Percentiles rank a stretch among this genome's conserved stretches.
These are phyloP conservation scores for Ochlodes sylvanus DNA, from an alignment of 2,888 invertebrate species.

Conservation along the genomic window DNA sequence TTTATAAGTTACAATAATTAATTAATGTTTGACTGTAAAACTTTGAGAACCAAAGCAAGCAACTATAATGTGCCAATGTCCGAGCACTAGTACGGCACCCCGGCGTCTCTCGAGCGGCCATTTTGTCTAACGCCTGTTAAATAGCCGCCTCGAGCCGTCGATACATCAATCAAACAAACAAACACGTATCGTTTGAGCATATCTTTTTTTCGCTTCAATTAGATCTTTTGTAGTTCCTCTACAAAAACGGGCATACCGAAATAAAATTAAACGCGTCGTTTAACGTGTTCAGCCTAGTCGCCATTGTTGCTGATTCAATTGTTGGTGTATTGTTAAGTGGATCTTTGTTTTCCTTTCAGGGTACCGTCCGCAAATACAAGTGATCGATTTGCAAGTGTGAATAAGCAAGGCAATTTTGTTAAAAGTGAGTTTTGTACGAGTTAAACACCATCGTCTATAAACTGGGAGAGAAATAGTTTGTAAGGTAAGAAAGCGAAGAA, in stretches of 20 bases:
- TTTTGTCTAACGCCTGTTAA: slow-evolving; percentile 84
- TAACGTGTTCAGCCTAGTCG: slow-evolving; percentile 56
- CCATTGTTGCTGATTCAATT: slow-evolving; percentile 54
- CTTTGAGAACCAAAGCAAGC: slow-evolving; percentile 60
- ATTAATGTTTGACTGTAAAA: slow-evolving; percentile 38
- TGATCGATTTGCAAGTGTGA: too few relatives aligned
- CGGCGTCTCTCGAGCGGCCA: slow-evolving; percentile 68
- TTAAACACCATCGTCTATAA: too few relatives aligned
- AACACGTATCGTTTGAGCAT: slow-evolving; percentile 65
- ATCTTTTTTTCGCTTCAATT: slow-evolving; percentile 81
- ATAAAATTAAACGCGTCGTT: slow-evolving; percentile 77
- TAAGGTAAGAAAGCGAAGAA: too few relatives aligned
- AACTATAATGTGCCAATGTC: slow-evolving; percentile 57
- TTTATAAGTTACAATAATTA: too few relatives aligned
- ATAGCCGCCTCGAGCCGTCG: slow-evolving; percentile 77
- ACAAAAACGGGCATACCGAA: slow-evolving; percentile 61
- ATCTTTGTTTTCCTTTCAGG: slow-evolving; percentile 49
- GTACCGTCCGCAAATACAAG: slow-evolving; percentile 17
- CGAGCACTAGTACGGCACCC: slow-evolving; percentile 68
- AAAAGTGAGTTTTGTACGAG: too few relatives aligned
- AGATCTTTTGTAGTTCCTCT: slow-evolving; percentile 73
- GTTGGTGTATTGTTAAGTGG: slow-evolving; percentile 58
- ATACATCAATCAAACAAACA: slow-evolving; percentile 82
- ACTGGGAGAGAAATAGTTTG: too few relatives aligned
- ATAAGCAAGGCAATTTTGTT: background rate